Percentiles rank a stretch among this genome's conserved stretches.
Evolutionary conservation across 2,888 invertebrate genomes (phyloP).

Genomic region (Acleris laterana): DNA sequence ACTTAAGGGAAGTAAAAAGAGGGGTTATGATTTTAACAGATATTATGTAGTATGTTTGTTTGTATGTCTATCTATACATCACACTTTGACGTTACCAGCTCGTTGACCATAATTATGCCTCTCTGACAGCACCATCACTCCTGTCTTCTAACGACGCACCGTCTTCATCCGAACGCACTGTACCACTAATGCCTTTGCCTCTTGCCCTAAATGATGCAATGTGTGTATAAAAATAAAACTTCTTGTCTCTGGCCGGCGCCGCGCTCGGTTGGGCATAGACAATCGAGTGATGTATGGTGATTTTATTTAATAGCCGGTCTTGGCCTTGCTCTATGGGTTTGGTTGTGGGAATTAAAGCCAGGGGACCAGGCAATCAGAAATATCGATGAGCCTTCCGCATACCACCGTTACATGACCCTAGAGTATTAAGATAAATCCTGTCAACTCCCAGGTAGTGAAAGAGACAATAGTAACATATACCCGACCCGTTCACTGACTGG

Average conservation of each 20-base stretch:
- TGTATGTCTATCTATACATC: neutral
- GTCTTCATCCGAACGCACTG: constrained; percentile 3
- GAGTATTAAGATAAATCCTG: too few species aligned
- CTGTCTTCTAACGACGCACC: neutral
- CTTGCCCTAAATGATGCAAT: constrained; percentile 50
- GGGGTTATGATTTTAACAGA: too few species aligned
- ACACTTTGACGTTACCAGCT: neutral
- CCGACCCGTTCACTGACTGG: too few species aligned
- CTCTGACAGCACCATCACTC: too few species aligned
- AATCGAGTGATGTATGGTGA: constrained; percentile 58
- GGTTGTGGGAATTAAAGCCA: constrained; percentile 1
- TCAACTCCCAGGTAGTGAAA: too few species aligned
- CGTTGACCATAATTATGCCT: too few species aligned
- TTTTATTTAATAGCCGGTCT: constrained; percentile 32
- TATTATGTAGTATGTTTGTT: neutral
- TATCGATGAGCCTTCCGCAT: too few species aligned
- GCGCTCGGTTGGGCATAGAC: constrained; percentile 66
- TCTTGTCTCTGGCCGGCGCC: constrained; percentile 62
- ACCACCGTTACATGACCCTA: too few species aligned
- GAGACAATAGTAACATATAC: too few species aligned
- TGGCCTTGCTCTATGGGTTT: constrained; percentile 19
- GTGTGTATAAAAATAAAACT: constrained; percentile 54
- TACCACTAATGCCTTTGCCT: constrained; percentile 12
- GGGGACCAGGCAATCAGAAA: too few species aligned
- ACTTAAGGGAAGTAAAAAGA: too few species aligned